Evolutionary conservation across 2,113 vertebrate species (phyloP).

Genomic region (Neolamprologus devosi): DNA sequence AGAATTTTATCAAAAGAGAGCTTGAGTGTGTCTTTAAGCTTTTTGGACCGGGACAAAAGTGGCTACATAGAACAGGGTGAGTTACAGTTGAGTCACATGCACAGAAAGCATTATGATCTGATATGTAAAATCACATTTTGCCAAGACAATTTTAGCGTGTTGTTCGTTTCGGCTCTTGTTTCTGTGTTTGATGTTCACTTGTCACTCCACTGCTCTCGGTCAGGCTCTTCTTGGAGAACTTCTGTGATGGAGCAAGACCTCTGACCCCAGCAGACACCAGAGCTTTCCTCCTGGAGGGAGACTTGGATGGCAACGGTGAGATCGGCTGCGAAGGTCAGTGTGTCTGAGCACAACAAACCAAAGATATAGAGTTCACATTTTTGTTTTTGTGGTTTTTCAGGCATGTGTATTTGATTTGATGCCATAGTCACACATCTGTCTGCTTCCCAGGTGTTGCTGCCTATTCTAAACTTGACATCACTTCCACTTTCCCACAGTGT

Average conservation of each 20-base stretch:
- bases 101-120: not conserved
- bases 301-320: slow-evolving; percentile 65
- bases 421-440: not conserved
- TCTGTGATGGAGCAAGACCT: slow-evolving; percentile 53
- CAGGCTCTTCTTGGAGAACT: slow-evolving; percentile 70
- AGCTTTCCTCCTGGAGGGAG: slow-evolving; percentile 59
- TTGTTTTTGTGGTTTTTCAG: not conserved
- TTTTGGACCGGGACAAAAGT: slow-evolving; percentile 68
- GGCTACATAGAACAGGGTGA: slow-evolving; percentile 71
- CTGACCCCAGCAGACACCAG: slow-evolving; percentile 66
- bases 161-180: not conserved
- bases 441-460: not conserved
- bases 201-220: not conserved
- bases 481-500: not conserved
- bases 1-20: slow-evolving; percentile 67
- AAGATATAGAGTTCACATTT: not conserved
- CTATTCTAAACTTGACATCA: not conserved
- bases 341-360: not conserved
- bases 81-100: slow-evolving; percentile 59
- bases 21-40: slow-evolving; percentile 65
- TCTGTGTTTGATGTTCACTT: not conserved
- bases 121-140: not conserved
- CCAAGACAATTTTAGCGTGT: not conserved
- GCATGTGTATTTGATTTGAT: not conserved
- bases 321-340: slow-evolving; percentile 65